Base-by-base conservation (phyloP, 2,888 invertebrate genomes). In the Physocephala rufipes region DNA sequence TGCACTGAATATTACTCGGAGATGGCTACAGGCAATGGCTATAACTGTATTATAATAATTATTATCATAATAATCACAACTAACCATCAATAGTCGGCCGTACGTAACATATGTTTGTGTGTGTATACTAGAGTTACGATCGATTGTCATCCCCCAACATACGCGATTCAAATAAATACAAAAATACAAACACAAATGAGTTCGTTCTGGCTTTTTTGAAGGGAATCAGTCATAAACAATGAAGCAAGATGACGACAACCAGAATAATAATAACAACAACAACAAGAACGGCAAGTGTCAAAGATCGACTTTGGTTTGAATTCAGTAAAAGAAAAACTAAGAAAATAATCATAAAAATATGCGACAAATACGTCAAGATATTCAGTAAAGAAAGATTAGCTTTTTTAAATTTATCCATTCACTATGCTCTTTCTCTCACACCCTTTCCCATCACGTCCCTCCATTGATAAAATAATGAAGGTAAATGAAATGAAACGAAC, bases 131-230 rank as follows among this genome's bases (percentile, higher is more conserved):
- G 9, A 16, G 24, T 2, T 30, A 65, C n/a, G 65, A 65, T 65
- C 51, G 65, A 65, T 65, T 49, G 65, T 16, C 64, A 65, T 28
- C 26, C 51, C 30, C 82, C 81, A 79, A 81, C 81, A 81, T 82
- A 82, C 81, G 78, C n/a, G n/a, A n/a, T n/a, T 80, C 81, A 83
- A 82, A 83, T 84, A 85, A 83, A 85, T 84, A 80, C 78, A 80
- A 82, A 85, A 85, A 85, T 84, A 85, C 84, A 84, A 81, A 83
- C 82, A 83, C 81, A 82, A 83, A 79, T 84, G 84, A 80, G 75
- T 80, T 75, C n/a, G n/a, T n/a, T 74, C 72, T 70, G 73, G 74
- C 13, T 16, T 28, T 58, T 21, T 2, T 12, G n/a, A 9, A 7
- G 19, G 55, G 36, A 51, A 30, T n/a, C 36, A 53, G 53, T 21